These are phyloP conservation scores for Platycercus adscitus DNA, from an alignment of 2,113 vertebrate genomes.

Conservation along the genomic window DNA sequence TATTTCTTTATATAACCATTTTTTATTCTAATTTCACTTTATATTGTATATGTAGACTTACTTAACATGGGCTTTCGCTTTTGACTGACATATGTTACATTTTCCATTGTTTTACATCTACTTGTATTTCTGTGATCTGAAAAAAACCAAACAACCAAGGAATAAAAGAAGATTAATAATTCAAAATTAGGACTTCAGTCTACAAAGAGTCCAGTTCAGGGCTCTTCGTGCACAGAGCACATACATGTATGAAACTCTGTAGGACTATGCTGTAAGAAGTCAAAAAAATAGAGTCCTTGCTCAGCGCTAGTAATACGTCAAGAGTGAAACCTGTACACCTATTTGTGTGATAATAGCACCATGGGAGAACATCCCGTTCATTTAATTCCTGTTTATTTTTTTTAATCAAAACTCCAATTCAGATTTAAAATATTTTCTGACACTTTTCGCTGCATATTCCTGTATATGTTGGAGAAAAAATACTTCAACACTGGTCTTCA, in stretches of 20 bases:
- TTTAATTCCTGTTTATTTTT: neutral
- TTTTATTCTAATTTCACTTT: neutral
- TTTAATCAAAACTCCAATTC: neutral
- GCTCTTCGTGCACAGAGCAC: neutral
- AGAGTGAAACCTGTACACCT: neutral
- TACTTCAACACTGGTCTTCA: rapidly evolving
- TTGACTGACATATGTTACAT: neutral
- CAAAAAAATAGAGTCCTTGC: neutral
- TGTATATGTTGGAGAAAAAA: neutral
- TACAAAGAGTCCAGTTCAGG: neutral
- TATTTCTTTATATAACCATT: neutral
- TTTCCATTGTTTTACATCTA: neutral
- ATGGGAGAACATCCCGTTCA: neutral
- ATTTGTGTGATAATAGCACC: neutral
- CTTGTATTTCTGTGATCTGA: neutral
- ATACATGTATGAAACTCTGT: neutral
- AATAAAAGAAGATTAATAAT: neutral
- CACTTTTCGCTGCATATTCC: neutral
- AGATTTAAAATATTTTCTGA: neutral
- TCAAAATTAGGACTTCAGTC: neutral
- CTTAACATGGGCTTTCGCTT: neutral
- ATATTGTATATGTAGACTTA: neutral
- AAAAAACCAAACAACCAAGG: neutral
- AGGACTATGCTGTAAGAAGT: neutral
- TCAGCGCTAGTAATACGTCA: neutral